Percentiles rank a stretch among this genome's conserved stretches.
phyloP scores from a whole-genome alignment of 2,797 vertebrate species.

The Fistularia commersonii region DNA sequence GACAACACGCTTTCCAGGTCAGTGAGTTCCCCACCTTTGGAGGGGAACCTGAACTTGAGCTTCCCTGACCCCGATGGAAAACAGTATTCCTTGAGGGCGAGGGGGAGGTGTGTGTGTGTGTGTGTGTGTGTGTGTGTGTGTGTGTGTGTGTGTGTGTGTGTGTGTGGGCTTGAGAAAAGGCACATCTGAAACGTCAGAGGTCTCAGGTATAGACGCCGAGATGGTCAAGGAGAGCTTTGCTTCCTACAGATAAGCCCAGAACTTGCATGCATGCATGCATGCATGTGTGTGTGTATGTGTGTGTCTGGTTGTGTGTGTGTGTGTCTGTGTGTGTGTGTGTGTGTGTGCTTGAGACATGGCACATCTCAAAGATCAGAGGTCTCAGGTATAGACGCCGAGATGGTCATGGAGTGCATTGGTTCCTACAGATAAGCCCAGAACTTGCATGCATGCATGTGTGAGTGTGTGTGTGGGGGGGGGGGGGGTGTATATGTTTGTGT shows the following conservation, averaged over 20 bases:
- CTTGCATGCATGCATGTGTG: conserved; percentile 3
- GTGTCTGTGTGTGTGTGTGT: no score
- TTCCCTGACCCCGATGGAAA: conserved; percentile 29
- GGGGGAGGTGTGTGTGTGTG: neutral
- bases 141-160: conserved; percentile 1
- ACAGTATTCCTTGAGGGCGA: conserved; percentile 7
- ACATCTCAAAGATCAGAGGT: no score
- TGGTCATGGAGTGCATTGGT: no score
- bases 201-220: conserved; percentile 5
- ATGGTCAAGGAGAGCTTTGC: conserved; percentile 2
- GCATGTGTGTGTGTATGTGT: neutral
- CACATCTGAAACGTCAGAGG: conserved; percentile 6
- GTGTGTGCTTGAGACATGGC: no score
- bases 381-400: no score
- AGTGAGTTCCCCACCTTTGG: conserved; percentile 13
- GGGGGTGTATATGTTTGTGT: neutral
- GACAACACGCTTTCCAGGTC: conserved; percentile 5
- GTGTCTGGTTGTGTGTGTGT: no score
- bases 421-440: no score
- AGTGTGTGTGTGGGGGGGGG: conserved; percentile 11
- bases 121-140: conserved; percentile 9
- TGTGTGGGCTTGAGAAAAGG: conserved; percentile 14
- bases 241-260: conserved; percentile 11
- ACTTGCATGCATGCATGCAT: neutral
- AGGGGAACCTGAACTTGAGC: conserved; percentile 19